phyloP scores from a whole-genome alignment of 1,140 invertebrate genomes.

The Lasioglossum baleicum region DNA sequence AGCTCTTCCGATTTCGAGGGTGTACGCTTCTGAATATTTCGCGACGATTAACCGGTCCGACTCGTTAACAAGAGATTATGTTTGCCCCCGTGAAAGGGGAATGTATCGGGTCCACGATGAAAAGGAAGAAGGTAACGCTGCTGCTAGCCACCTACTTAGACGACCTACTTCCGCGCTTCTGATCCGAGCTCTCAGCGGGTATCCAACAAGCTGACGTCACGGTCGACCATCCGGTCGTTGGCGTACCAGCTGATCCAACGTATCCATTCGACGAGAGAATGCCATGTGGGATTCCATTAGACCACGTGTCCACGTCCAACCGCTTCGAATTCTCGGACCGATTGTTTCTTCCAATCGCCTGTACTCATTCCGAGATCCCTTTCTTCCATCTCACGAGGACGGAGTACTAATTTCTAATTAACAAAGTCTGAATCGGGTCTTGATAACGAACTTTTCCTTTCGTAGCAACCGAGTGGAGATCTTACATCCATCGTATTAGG shows the following conservation, averaged over 20 bases:
- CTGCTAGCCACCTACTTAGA: slow-evolving; percentile 54
- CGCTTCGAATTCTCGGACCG: too few species aligned
- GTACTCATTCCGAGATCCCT: too few species aligned
- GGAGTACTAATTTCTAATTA: too few species aligned
- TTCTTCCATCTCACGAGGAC: too few species aligned
- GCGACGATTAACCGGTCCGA: neutral
- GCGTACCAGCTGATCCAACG: slow-evolving; percentile 67
- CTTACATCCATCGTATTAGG: too few species aligned
- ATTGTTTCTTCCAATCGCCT: too few species aligned
- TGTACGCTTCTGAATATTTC: slow-evolving; percentile 1
- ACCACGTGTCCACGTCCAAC: too few species aligned
- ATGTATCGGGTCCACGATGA: slow-evolving; percentile 34
- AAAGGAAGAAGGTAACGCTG: slow-evolving; percentile 39
- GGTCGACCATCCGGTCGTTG: slow-evolving; percentile 51
- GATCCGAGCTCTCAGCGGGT: slow-evolving; percentile 57
- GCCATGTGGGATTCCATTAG: slow-evolving; percentile 57
- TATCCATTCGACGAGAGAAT: slow-evolving; percentile 60
- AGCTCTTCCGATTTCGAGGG: too few species aligned
- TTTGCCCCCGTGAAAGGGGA: slow-evolving; percentile 19
- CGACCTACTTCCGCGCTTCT: slow-evolving; percentile 62
- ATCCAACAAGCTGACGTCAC: slow-evolving; percentile 67
- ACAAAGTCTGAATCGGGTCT: too few species aligned
- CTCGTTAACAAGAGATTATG: slow-evolving; percentile 27
- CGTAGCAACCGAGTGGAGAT: too few species aligned
- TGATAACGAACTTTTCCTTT: too few species aligned